Conservation (phyloP, 2,113 vertebrate species). For the Bos taurus region ARS-UCD2.0 NC_037328.1:4479501-4480000, state of each 20-base stretch:
- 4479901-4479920: background rate
- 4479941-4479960: background rate
- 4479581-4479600: background rate
- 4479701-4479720: background rate
- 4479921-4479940: background rate
- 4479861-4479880: background rate
- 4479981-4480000: background rate
- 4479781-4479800: background rate
- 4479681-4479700: background rate
- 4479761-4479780: background rate
- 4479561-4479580: background rate
- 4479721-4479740: background rate
- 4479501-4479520: background rate
- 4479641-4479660: background rate
- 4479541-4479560: background rate
- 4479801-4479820: rapidly evolving
- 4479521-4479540: background rate
- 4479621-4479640: background rate
- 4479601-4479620: background rate
- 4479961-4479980: background rate
- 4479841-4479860: background rate
- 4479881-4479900: background rate
- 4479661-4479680: background rate
- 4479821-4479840: background rate
- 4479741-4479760: background rate